These are phyloP conservation scores for Aurelia sp. DNA, from an alignment of 30 jellyfish, hydroid and myxozoan genomes.

Conservation along the genomic window DNA sequence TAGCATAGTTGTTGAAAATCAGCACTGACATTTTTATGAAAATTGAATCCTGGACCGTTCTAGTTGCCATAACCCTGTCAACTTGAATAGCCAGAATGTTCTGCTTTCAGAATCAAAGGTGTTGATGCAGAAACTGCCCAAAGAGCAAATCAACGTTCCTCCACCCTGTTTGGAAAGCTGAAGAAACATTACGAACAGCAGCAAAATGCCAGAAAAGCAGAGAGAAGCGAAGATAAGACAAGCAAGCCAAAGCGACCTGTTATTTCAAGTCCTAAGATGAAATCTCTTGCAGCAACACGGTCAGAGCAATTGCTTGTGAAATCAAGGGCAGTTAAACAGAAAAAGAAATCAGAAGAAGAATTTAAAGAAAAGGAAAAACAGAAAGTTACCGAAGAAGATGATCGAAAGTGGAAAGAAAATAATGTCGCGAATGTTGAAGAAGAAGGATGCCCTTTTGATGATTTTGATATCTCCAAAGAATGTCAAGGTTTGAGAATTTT, in stretches of 20 bases:
- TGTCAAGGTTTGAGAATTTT: constrained; percentile 5
- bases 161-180: constrained; percentile 17
- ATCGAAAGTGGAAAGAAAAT: background rate
- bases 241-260: background rate
- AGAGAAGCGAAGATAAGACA: background rate
- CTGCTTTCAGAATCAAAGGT: constrained; percentile 10
- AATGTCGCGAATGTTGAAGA: constrained; percentile 1
- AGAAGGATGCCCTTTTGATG: constrained; percentile 4
- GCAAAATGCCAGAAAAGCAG: background rate
- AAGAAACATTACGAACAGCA: constrained; percentile 17
- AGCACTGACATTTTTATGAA: no score
- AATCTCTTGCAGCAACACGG: constrained; percentile 11
- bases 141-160: constrained; percentile 16
- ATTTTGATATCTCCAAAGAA: background rate
- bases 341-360: constrained; percentile 39
- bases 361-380: background rate
- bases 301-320: constrained; percentile 34
- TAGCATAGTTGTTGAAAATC: no score
- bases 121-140: constrained; percentile 16
- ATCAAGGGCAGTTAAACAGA: constrained; percentile 15
- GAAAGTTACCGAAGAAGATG: constrained; percentile 4
- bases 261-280: constrained; percentile 1
- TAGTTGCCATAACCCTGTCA: background rate
- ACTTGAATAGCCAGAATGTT: background rate
- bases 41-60: background rate